Evolutionary conservation across 2,888 invertebrate genomes (phyloP).

Genomic region (Cryptocephalus moraei): DNA sequence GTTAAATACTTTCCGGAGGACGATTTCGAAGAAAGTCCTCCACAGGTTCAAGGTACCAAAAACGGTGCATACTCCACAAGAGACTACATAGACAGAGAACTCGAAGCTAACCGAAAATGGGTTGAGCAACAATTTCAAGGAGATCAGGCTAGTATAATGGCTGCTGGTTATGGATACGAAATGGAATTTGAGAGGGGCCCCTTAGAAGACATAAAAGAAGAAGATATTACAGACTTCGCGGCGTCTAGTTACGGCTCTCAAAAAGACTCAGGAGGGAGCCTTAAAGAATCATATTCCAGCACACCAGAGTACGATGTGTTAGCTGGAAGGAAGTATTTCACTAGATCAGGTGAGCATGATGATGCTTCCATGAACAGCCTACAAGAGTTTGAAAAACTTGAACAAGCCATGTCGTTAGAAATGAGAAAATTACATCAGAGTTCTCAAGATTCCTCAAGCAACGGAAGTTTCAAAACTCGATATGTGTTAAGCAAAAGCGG

Average conservation of each 20-base stretch:
- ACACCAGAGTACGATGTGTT: slow-evolving; percentile 86
- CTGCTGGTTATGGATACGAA: slow-evolving; percentile 54
- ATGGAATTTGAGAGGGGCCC: slow-evolving; percentile 77
- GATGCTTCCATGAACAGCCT: slow-evolving; percentile 86
- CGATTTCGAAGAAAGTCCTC: slow-evolving; percentile 60
- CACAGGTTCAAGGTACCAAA: slow-evolving; percentile 29
- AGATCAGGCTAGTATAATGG: slow-evolving; percentile 49
- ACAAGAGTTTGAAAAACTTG: slow-evolving; percentile 89
- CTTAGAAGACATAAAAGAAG: slow-evolving; percentile 85
- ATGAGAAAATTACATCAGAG: slow-evolving; percentile 57
- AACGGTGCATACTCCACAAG: slow-evolving; percentile 29
- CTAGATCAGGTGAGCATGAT: slow-evolving; percentile 77
- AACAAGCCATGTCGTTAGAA: slow-evolving; percentile 73
- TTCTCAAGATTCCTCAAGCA: slow-evolving; percentile 76
- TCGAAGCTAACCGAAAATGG: slow-evolving; percentile 76
- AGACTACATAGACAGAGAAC: slow-evolving; percentile 45
- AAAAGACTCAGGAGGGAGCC: slow-evolving; percentile 71
- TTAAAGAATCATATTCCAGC: slow-evolving; percentile 82
- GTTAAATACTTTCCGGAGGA: slow-evolving; percentile 40
- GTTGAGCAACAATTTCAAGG: slow-evolving; percentile 82
- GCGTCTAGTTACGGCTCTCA: slow-evolving; percentile 65
- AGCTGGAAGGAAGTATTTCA: slow-evolving; percentile 72
- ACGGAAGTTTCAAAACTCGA: slow-evolving; percentile 69
- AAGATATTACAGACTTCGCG: slow-evolving; percentile 76
- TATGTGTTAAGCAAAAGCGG: slow-evolving; percentile 60